These are phyloP conservation scores for Tiliacea aurago DNA, from an alignment of 2,888 invertebrate genomes.

Conservation along the genomic window DNA sequence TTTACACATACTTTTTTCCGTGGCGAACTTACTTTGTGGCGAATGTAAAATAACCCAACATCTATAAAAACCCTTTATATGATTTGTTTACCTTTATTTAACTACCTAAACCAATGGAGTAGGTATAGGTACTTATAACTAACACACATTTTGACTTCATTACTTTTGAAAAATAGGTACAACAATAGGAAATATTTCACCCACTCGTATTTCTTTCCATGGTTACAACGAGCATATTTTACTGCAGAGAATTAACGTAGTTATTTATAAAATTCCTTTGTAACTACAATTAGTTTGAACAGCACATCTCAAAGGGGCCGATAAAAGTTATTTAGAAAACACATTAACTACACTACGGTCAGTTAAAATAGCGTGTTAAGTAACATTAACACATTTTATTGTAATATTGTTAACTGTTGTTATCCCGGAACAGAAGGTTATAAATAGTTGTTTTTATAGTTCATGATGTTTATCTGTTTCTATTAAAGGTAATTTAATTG, in stretches of 20 bases:
- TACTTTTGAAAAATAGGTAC: neutral
- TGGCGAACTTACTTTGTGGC: too few species aligned
- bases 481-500: neutral
- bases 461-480: conserved; percentile 18
- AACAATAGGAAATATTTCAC: neutral
- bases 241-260: neutral
- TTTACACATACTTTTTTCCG: too few species aligned
- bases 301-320: conserved; percentile 27
- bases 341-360: conserved; percentile 36
- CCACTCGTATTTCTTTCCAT: neutral
- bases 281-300: conserved; percentile 27
- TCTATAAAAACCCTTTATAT: too few species aligned
- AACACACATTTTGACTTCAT: neutral
- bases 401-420: conserved; percentile 28
- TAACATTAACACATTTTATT: conserved; percentile 61
- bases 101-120: too few species aligned
- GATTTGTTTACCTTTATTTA: too few species aligned
- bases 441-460: conserved; percentile 24
- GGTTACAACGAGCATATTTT: neutral
- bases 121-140: neutral
- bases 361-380: conserved; percentile 54
- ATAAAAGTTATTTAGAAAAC: conserved; percentile 50
- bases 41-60: too few species aligned
- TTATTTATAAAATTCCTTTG: conserved; percentile 23
- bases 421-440: conserved; percentile 6